Conservation (phyloP, 2,888 invertebrate genomes). For the Trachelus troglodyta region DNA sequence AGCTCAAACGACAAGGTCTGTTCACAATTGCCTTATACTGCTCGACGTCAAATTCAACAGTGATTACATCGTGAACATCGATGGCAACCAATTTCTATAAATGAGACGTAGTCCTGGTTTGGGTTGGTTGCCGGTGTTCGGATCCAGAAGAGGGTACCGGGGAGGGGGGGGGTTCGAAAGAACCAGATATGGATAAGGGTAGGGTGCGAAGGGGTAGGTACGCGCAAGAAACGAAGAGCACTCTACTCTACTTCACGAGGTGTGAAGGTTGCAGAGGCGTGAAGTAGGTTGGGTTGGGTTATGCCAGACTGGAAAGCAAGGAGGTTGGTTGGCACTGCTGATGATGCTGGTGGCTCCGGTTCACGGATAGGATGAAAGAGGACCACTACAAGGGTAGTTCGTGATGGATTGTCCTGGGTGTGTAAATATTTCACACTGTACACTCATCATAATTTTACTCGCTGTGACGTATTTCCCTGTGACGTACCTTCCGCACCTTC, state of each 20-base stretch:
- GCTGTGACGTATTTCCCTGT: slow-evolving; percentile 35
- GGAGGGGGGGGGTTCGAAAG: neutral
- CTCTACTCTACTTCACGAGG: slow-evolving; percentile 51
- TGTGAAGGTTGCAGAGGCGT: slow-evolving; percentile 51
- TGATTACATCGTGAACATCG: neutral
- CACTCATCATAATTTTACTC: slow-evolving; percentile 58
- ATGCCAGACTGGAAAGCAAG: slow-evolving; percentile 32
- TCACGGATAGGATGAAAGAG: neutral
- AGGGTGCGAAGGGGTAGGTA: slow-evolving; percentile 21
- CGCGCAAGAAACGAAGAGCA: slow-evolving; percentile 52
- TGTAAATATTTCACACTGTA: slow-evolving; percentile 59
- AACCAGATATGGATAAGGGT: neutral
- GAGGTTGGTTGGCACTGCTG: slow-evolving; percentile 15
- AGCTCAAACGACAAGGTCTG: neutral
- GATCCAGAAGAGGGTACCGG: neutral
- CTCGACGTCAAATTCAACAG: neutral
- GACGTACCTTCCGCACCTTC: slow-evolving; percentile 39
- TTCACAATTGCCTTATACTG: neutral
- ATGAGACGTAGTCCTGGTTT: neutral
- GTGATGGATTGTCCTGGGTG: slow-evolving; percentile 57
- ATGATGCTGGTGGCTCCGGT: neutral
- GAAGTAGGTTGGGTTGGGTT: slow-evolving; percentile 42
- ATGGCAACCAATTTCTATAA: neutral
- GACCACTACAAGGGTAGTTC: neutral
- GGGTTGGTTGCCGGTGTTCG: neutral